Evolutionary conservation across 2,888 invertebrate genomes (phyloP), one percentile per base, ranked within the genome.

Genomic region (Caenorhabditis doughertyi): DNA sequence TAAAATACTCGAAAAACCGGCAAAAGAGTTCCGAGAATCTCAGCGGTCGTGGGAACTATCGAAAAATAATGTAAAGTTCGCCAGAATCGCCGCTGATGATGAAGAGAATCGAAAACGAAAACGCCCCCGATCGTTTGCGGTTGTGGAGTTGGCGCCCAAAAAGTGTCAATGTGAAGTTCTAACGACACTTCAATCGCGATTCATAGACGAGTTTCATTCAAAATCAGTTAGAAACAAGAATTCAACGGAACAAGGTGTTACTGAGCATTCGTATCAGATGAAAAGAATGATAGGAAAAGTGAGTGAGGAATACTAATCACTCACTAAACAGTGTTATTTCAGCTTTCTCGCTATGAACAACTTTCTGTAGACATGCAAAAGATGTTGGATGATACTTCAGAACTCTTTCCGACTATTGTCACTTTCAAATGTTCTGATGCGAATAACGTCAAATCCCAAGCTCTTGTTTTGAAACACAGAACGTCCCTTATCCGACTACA

Each of bases 131-230:
- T 86, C 86, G 13, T 88, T 84, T 56, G 86, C 86, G 16, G 76
- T 88, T 35, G 86, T 88, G 3, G 86, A 88, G 44, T 76, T 88
- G 79, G 86, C 85, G 18, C 88, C 88, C 16, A 72, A 83, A 25
- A 77, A 80, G 18, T 88, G 88, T 67, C 65, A 84, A 55, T 88
- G 88, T 55, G 84, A 86, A 70, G 83, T 86, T 16, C 49, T 85
- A 11, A 53, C 79, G 3, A 64, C 81, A 3, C 70, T 86, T 7
- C 85, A 86, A 13, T 55, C 77, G 8, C 25, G 84, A 27, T 86
- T 85, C 51, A 21, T 85, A 18, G 64, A 84, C 13, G 79, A 80
- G n/a, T 86, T 86, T 65, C 81, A 77, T 49, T 65, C 23, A 9
- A 55, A 64, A 32, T 47, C 73, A 23, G 35, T 42, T 8, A 51